phyloP scores from a whole-genome alignment of 2,888 invertebrate species.

The Andrena marginata region DNA sequence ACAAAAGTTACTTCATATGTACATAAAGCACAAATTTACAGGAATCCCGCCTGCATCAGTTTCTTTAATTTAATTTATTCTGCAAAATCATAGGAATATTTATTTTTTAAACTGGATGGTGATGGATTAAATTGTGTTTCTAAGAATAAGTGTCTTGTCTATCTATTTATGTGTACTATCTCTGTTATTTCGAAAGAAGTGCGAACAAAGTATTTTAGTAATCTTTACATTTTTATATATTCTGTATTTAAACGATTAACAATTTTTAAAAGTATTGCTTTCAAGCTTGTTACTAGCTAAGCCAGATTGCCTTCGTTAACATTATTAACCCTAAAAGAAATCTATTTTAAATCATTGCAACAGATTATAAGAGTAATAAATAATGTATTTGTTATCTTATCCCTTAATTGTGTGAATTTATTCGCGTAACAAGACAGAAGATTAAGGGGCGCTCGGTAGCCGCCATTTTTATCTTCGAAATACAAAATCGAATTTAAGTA shows the following conservation, averaged over 20 bases:
- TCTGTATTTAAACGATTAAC: not conserved
- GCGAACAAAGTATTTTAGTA: not conserved
- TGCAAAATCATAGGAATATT: slow-evolving; percentile 16
- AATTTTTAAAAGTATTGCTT: not conserved
- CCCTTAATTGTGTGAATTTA: slow-evolving; percentile 11
- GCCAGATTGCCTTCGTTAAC: not conserved
- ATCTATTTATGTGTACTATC: not conserved
- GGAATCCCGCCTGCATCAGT: slow-evolving; percentile 21
- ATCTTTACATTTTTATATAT: not conserved
- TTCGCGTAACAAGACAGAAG: not conserved
- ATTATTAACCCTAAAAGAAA: not conserved
- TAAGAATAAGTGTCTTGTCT: slow-evolving; percentile 21
- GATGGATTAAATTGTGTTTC: slow-evolving; percentile 58
- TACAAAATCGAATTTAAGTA: slow-evolving; percentile 7
- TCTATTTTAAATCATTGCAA: slow-evolving; percentile 13
- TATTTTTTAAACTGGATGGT: slow-evolving; percentile 33
- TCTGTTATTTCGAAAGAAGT: slow-evolving; percentile 6
- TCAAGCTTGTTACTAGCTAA: not conserved
- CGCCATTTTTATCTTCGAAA: slow-evolving; percentile 8
- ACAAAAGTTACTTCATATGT: slow-evolving; percentile 10
- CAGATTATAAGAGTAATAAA: slow-evolving; percentile 16
- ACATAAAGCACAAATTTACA: slow-evolving; percentile 30
- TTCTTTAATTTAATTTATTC: slow-evolving; percentile 69
- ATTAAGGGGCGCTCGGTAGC: slow-evolving; percentile 6
- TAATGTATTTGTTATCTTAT: slow-evolving; percentile 18